Conservation (phyloP, 2,888 invertebrate species). For the Diaprepes abbreviatus region DNA sequence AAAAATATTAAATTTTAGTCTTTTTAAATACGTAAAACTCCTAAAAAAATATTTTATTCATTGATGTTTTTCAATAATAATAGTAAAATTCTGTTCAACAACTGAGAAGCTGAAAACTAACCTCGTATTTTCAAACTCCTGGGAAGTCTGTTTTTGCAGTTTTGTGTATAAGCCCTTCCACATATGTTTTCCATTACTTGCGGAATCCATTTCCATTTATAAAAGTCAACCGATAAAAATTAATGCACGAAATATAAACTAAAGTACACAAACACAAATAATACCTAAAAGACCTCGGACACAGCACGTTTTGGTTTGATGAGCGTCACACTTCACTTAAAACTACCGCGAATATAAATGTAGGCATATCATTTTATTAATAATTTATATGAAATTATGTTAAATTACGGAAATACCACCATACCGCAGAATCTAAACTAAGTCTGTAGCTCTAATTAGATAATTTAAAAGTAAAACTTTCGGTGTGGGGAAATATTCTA, state of each 20-base stretch:
- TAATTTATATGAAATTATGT: conserved; percentile 1
- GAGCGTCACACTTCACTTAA: conserved; percentile 6
- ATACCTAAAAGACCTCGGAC: background rate
- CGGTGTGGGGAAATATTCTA: conserved; percentile 16
- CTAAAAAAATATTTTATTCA: too few relatives aligned
- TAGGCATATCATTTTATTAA: too few relatives aligned
- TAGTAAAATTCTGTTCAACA: too few relatives aligned
- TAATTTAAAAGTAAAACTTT: background rate
- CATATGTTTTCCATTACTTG: conserved; percentile 30
- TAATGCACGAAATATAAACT: background rate
- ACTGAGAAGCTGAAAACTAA: too few relatives aligned
- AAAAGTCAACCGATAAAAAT: background rate
- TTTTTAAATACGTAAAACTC: too few relatives aligned
- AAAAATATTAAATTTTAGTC: too few relatives aligned
- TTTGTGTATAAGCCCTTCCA: conserved; percentile 41
- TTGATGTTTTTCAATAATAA: too few relatives aligned
- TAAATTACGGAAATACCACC: conserved; percentile 9
- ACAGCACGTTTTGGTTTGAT: background rate
- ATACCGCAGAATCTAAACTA: background rate
- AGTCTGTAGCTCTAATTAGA: background rate
- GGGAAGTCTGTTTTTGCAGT: conserved; percentile 45
- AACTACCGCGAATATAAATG: too few relatives aligned
- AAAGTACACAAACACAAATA: background rate
- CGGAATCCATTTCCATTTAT: conserved; percentile 21
- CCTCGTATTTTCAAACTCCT: conserved; percentile 42